A percentile compares a stretch with the other conserved stretches of the same genome.
Evolutionary conservation across 2,797 vertebrate genomes (phyloP).

Genomic region (Falco naumanni): DNA sequence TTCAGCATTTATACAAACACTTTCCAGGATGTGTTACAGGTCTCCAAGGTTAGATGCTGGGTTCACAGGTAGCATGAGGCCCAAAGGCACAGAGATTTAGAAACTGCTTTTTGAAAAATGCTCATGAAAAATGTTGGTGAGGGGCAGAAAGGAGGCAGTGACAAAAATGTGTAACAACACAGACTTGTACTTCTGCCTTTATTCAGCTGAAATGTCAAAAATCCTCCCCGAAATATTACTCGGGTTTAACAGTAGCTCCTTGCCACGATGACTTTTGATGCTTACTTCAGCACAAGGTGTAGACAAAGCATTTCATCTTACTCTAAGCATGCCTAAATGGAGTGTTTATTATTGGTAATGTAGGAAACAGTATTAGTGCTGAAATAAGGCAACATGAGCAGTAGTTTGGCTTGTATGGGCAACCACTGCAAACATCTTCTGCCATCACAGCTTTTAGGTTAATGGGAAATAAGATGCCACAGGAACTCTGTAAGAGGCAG

Average conservation of each 20-base stretch:
- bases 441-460: neutral
- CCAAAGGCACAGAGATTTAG: neutral
- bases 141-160: neutral
- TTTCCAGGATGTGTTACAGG: neutral
- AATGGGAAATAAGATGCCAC: neutral
- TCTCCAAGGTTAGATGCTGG: fast-evolving
- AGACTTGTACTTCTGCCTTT: neutral
- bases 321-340: neutral
- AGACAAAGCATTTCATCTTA: neutral
- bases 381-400: neutral
- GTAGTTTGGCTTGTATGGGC: neutral
- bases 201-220: neutral
- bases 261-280: fast-evolving
- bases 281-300: neutral
- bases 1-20: neutral
- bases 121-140: neutral
- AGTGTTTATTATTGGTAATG: neutral
- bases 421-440: neutral
- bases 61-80: neutral
- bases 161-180: neutral
- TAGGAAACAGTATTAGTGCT: neutral
- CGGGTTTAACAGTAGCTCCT: neutral
- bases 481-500: neutral
- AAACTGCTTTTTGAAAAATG: neutral
- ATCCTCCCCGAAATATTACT: neutral